Base-by-base conservation (phyloP, 1,140 invertebrate genomes). In the Diachasmimorpha longicaudata region DNA sequence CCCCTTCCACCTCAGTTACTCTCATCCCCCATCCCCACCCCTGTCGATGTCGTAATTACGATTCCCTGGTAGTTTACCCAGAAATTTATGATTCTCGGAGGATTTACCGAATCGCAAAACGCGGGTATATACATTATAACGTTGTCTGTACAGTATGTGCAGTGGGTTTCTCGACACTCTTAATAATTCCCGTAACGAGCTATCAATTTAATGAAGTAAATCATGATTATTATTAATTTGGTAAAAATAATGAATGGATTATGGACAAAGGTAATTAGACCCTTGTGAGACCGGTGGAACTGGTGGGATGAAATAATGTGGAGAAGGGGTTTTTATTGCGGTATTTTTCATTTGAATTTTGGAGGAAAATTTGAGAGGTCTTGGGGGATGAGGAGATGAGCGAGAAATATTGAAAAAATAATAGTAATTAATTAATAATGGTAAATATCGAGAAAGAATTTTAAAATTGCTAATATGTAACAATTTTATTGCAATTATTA, bases 71-170 rank as follows among this genome's bases (percentile, higher is more conserved):
- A 67, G 72, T 42, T 74, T 74, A 63, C 58, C 71, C 52, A 42
- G 39, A 67, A 67, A 74, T 74, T 74, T 74, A 74, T 67, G 58
- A 68, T 46, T 46, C 72, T 74, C 72, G 44, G 39, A 74, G 72
- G 72, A 68, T 37, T 74, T 67, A 46, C 36, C 36, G 31, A 63
- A 42, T 37, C 55, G 39, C 58, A 46, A 19, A 63, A 42, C 63
- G 63, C 37, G 19, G 23, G 48, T 31, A 58, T 36, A 21, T 55
- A 36, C 25, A 36, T 39, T 72, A 19, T n/a, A 48, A 9, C 71
- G 39, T 39, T 44, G 37, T 70, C 21, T 46, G 39, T 44, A 21
- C 68, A 70, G 36, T 52, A 52, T 44, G 68, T 14, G 23, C 42
- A 37, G 6, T 70, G 68, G 68, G 68, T 23, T 70, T 10, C 39